A percentile compares a stretch with the other conserved stretches of the same genome.
These are phyloP conservation scores for Pomacea maculata DNA, from an alignment of 1,140 invertebrate genomes.

Conservation along the genomic window DNA sequence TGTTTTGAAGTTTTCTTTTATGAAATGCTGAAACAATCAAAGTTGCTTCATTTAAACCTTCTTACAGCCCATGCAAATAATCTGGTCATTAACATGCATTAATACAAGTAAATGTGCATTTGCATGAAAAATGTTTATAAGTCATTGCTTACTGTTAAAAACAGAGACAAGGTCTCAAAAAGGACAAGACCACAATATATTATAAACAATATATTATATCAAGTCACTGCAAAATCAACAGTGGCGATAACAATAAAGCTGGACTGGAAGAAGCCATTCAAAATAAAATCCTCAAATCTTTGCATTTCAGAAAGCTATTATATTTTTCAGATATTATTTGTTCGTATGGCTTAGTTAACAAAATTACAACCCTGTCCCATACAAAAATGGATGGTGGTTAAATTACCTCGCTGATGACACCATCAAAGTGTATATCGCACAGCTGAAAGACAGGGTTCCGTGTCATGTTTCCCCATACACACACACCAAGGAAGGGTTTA, in stretches of 20 bases:
- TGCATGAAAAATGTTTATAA: too few relatives aligned
- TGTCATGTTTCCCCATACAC: constrained; percentile 2
- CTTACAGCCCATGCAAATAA: neutral
- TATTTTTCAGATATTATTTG: neutral
- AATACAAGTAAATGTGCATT: too few relatives aligned
- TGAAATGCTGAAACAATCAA: constrained; percentile 2
- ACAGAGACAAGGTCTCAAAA: too few relatives aligned
- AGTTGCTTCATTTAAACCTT: neutral
- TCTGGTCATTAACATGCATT: too few relatives aligned
- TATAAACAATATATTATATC: neutral
- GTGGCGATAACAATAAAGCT: neutral
- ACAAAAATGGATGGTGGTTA: too few relatives aligned
- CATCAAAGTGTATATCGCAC: neutral
- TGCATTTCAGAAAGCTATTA: neutral
- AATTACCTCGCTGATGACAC: constrained; percentile 1
- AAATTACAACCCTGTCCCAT: too few relatives aligned
- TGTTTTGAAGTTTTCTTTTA: constrained; percentile 17
- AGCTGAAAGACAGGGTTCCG: neutral
- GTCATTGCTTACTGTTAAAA: too few relatives aligned
- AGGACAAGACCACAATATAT: neutral
- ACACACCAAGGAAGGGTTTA: constrained; percentile 15
- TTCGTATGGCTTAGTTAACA: neutral
- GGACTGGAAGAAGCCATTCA: neutral
- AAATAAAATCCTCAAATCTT: neutral
- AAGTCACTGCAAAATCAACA: neutral